Evolutionary conservation across 2,797 vertebrate species (phyloP).

Genomic region (Aselliscus stoliczkanus): DNA sequence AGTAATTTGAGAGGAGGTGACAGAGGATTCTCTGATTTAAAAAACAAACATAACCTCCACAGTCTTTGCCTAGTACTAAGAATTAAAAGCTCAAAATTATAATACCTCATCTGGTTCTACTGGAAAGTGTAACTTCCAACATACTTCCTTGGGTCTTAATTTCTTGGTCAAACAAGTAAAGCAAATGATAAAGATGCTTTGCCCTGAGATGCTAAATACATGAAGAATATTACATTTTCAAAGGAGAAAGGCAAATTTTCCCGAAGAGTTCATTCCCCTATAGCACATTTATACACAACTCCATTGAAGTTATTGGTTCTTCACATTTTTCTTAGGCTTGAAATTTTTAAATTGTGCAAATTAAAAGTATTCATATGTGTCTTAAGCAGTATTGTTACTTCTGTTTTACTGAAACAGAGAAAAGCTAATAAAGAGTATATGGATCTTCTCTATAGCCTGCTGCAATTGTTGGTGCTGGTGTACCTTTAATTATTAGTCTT

Average conservation of each 20-base stretch:
- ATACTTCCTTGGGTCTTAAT: neutral
- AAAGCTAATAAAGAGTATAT: neutral
- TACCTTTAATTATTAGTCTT: neutral
- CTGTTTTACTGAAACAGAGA: neutral
- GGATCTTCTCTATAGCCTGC: neutral
- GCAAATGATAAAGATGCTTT: neutral
- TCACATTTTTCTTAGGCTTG: neutral
- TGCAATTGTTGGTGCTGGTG: neutral
- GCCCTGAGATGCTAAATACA: neutral
- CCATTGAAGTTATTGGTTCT: neutral
- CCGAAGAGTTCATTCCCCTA: neutral
- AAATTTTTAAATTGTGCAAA: neutral
- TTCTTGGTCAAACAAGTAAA: neutral
- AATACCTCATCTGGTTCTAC: neutral
- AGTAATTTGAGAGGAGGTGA: neutral
- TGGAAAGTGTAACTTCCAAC: neutral
- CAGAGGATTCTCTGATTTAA: neutral
- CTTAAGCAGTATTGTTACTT: neutral
- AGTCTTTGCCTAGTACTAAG: neutral
- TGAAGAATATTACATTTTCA: neutral
- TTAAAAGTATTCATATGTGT: neutral
- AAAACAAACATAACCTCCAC: neutral
- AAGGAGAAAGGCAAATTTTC: neutral
- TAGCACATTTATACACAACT: neutral
- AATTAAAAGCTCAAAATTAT: neutral